Evolutionary conservation across 2,888 invertebrate genomes (phyloP).

Genomic region (Philhelius pedissequus): DNA sequence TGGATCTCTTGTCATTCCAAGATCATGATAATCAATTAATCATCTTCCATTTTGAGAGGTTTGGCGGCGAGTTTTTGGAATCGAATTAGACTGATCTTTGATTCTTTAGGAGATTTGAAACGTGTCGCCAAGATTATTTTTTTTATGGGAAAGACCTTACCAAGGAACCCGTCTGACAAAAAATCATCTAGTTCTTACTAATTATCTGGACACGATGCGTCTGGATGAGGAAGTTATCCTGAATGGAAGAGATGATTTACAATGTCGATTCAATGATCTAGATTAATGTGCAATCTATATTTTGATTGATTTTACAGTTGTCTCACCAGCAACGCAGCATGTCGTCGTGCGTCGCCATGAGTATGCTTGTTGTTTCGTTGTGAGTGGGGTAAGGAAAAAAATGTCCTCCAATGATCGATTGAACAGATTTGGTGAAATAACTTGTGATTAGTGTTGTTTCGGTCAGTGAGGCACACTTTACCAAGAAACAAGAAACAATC

Average conservation of each 20-base stretch:
- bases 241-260: slow-evolving; percentile 25
- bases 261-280: slow-evolving; percentile 10
- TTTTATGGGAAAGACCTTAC: not conserved
- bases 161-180: not conserved
- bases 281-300: not conserved
- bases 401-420: not conserved
- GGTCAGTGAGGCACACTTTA: not conserved
- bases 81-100: not conserved
- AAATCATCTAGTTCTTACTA: not conserved
- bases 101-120: not conserved
- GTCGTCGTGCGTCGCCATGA: not conserved
- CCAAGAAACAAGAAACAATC: too few relatives aligned
- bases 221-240: slow-evolving; percentile 34
- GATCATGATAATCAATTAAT: slow-evolving; percentile 17
- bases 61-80: not conserved
- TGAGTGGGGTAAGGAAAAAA: not conserved
- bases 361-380: too few relatives aligned
- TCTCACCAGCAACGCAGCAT: not conserved
- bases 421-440: not conserved
- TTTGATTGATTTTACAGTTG: slow-evolving; percentile 32
- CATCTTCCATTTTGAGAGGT: slow-evolving; percentile 10
- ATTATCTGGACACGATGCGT: not conserved
- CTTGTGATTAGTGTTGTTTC: not conserved
- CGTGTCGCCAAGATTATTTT: not conserved
- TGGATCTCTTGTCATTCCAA: not conserved